Base-by-base conservation (phyloP, 2,113 vertebrate species). In the Ranitomeya variabilis region DNA sequence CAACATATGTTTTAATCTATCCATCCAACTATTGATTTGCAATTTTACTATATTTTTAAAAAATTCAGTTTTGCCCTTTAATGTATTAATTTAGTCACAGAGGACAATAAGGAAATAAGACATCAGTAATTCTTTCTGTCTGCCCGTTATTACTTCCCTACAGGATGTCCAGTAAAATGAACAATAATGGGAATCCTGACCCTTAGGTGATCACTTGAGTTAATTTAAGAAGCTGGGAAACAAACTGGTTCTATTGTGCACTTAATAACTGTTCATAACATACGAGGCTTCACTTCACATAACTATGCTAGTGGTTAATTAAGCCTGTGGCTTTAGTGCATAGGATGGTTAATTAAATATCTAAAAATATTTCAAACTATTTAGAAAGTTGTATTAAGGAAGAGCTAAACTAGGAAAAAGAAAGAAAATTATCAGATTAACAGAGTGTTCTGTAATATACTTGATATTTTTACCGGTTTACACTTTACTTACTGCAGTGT, bases 161-260 rank as follows among this genome's bases (percentile, higher is more conserved):
- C 87, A 89, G 87, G 87, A 89, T 89, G 82, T 89, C 87, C 73
- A 85, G 51, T 59, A 89, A 69, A 89, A 89, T 69, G 73, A 83
- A 89, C 87, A 89, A 89, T 89, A 85, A 89, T 89, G 87, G 81
- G 87, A 89, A 89, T 89, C 84, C 82, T 76, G 81, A 84, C 87
- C 81, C 87, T 85, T 79, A 89, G 81, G 73, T 85, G 81, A 85
- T 89, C 87, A 89, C 87, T 89, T 55, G 87, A 59, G 81, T 89
- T 89, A 89, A 84, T 84, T 84, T 84, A 89, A 84, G 87, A 89
- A 84, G 87, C 87, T 84, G 82, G 87, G 82, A 89, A 85, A 82
- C 81, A 69, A 88, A 54, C 37, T 51, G 52, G 2, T 66, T 89
- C 87, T 84, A 89, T 89, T 89, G 87, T 89, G 60, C 73, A 57